phyloP scores from a whole-genome alignment of 2,113 vertebrate genomes.

The Corythaeola cristata region DNA sequence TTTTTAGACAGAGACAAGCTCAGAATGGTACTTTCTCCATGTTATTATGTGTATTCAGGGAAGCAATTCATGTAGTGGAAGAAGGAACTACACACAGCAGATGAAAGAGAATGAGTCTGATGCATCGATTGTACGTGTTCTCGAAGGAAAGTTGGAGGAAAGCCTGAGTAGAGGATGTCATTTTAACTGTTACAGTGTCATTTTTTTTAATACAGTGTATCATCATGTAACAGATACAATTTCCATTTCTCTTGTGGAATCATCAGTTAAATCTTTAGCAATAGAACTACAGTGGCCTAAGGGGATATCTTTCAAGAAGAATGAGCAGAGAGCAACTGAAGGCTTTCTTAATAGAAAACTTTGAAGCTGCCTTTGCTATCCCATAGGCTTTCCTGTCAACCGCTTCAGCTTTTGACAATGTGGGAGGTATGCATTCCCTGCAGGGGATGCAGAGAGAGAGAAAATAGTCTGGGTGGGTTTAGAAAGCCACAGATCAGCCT shows the following conservation, averaged over 20 bases:
- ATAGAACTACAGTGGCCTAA: background rate
- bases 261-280: constrained; percentile 42
- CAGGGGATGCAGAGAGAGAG: background rate
- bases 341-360: constrained; percentile 48
- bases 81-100: background rate
- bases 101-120: background rate
- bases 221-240: background rate
- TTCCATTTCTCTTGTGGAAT: constrained; percentile 28
- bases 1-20: background rate
- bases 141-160: background rate
- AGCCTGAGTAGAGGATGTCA: background rate
- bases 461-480: constrained; percentile 43
- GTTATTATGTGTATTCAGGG: background rate
- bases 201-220: background rate
- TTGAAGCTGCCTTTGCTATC: constrained; percentile 35
- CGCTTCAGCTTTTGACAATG: background rate
- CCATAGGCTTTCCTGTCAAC: constrained; percentile 52
- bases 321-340: constrained; percentile 5
- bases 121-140: background rate
- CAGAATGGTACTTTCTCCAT: background rate
- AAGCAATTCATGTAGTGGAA: background rate
- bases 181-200: background rate
- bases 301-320: constrained; percentile 51
- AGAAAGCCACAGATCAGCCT: background rate
- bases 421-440: constrained; percentile 41